Percentiles rank a stretch among this genome's conserved stretches.
Evolutionary conservation across 2,888 invertebrate species (phyloP).

Genomic region (Melanotus villosus): DNA sequence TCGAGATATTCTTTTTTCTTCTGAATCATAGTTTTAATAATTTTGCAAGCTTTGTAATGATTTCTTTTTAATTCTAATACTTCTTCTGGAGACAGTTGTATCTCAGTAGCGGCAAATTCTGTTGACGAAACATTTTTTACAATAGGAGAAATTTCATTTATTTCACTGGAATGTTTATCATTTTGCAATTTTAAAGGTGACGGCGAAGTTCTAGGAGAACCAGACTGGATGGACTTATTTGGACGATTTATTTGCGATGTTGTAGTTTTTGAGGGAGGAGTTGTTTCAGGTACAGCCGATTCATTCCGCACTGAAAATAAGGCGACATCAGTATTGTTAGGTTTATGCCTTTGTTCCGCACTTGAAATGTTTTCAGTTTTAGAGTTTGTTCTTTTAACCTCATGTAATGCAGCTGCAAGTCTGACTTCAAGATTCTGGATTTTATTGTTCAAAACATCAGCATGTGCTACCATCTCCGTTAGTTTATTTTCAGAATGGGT

Average conservation of each 20-base stretch:
- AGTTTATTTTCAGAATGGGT: conserved; percentile 67
- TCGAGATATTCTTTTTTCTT: conserved; percentile 61
- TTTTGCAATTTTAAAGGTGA: neutral
- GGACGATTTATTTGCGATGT: conserved; percentile 22
- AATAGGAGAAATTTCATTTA: neutral
- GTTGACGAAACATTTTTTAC: neutral
- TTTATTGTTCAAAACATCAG: conserved; percentile 59
- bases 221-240: conserved; percentile 2
- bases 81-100: conserved; percentile 44
- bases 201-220: neutral
- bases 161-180: neutral
- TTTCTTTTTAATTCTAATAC: conserved; percentile 57
- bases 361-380: conserved; percentile 24
- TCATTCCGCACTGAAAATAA: conserved; percentile 65
- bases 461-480: conserved; percentile 68
- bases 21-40: conserved; percentile 65
- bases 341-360: conserved; percentile 23
- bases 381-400: conserved; percentile 62
- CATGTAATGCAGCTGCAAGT: conserved; percentile 60
- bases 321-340: conserved; percentile 61
- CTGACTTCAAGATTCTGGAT: conserved; percentile 61
- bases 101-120: conserved; percentile 27
- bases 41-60: conserved; percentile 66
- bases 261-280: conserved; percentile 55
- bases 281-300: conserved; percentile 63